phyloP scores from a whole-genome alignment of 2,113 vertebrate species.

The Progne subis region DNA sequence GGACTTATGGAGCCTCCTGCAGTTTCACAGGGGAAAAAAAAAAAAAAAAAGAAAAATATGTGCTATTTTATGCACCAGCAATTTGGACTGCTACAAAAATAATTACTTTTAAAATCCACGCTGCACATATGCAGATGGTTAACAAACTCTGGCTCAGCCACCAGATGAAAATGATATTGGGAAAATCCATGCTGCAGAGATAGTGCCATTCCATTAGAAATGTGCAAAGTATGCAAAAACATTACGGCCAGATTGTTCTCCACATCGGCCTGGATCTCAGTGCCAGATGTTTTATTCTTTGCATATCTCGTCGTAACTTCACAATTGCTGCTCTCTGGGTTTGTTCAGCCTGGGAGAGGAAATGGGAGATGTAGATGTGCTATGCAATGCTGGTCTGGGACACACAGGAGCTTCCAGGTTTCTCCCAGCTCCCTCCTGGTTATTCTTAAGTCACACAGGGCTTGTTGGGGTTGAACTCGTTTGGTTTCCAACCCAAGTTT shows the following conservation, averaged over 20 bases:
- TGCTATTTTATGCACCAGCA: slow-evolving; percentile 34
- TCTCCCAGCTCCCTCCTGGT: neutral
- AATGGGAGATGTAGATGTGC: neutral
- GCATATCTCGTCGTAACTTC: neutral
- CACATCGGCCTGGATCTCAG: neutral
- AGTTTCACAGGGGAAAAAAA: neutral
- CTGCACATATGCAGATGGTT: slow-evolving; percentile 60
- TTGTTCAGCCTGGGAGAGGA: neutral
- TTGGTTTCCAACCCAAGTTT: neutral
- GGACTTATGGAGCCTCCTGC: neutral
- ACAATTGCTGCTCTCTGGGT: neutral
- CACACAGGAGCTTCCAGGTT: neutral
- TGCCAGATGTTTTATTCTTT: slow-evolving; percentile 40
- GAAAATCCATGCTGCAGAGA: slow-evolving; percentile 44
- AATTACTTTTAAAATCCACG: slow-evolving; percentile 43
- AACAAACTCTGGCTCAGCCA: slow-evolving; percentile 13
- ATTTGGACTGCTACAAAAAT: slow-evolving; percentile 46
- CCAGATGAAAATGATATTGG: slow-evolving; percentile 51
- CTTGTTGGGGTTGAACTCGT: fast-evolving
- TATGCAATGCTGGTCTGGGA: neutral
- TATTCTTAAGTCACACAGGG: fast-evolving
- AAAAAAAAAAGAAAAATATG: neutral
- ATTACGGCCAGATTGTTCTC: slow-evolving; percentile 16
- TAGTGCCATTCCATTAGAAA: slow-evolving; percentile 56
- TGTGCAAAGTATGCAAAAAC: slow-evolving; percentile 41